Percentiles rank a stretch among this genome's conserved stretches.
Evolutionary conservation across 2,113 vertebrate species (phyloP).

Genomic region (Sander vitreus): DNA sequence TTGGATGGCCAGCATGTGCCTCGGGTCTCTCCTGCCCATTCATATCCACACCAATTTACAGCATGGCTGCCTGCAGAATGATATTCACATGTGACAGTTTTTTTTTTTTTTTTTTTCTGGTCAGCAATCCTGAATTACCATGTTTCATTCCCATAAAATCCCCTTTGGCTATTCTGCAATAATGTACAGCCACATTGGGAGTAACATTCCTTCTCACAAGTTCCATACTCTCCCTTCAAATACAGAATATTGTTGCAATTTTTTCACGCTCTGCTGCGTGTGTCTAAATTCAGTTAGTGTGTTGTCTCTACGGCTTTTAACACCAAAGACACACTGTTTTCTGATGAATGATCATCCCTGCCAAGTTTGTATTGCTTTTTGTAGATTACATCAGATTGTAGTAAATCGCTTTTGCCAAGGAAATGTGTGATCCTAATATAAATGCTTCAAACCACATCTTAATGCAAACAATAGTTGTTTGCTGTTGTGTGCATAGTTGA

Average conservation of each 20-base stretch:
- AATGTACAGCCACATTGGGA: slow-evolving; percentile 27
- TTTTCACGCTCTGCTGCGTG: background rate
- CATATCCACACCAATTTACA: slow-evolving; percentile 70
- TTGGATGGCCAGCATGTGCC: slow-evolving; percentile 75
- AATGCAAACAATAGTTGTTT: slow-evolving; percentile 49
- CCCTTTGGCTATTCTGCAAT: slow-evolving; percentile 49
- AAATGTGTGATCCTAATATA: slow-evolving; percentile 68
- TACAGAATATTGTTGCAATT: background rate
- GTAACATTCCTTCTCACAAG: background rate
- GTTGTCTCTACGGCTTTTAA: slow-evolving; percentile 56
- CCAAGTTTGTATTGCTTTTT: slow-evolving; percentile 74
- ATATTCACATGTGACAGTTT: slow-evolving; percentile 62
- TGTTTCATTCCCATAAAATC: slow-evolving; percentile 24
- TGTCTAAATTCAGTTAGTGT: slow-evolving; percentile 38
- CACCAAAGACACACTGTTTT: slow-evolving; percentile 52
- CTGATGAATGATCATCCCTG: slow-evolving; percentile 72
- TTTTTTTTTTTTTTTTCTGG: slow-evolving; percentile 14
- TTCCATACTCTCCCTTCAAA: slow-evolving; percentile 12
- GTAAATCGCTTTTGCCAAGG: slow-evolving; percentile 56
- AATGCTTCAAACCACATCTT: slow-evolving; percentile 61
- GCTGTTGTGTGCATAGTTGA: slow-evolving; percentile 21
- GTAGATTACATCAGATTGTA: slow-evolving; percentile 73
- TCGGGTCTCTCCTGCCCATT: slow-evolving; percentile 68
- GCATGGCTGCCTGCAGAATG: slow-evolving; percentile 41
- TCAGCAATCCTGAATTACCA: slow-evolving; percentile 62